These are phyloP conservation scores for Cryptoblepharus egeriae DNA, from an alignment of 2,797 vertebrate species.

Conservation along the genomic window DNA sequence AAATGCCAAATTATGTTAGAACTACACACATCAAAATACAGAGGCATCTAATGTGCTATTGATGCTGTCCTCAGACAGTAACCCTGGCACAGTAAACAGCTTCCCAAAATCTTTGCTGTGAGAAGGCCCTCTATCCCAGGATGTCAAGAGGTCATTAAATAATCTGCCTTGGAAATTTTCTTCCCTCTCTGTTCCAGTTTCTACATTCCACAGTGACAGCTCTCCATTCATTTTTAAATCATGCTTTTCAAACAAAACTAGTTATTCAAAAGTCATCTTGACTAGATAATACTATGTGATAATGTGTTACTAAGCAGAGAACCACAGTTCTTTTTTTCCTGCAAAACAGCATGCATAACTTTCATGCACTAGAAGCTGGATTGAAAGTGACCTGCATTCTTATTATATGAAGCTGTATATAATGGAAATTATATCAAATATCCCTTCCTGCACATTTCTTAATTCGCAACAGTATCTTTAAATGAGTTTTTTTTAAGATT, in stretches of 20 bases:
- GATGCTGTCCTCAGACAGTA: neutral
- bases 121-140: neutral
- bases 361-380: neutral
- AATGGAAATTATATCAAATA: neutral
- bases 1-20: neutral
- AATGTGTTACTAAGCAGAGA: neutral
- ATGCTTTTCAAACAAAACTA: slow-evolving; percentile 21
- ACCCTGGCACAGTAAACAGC: neutral
- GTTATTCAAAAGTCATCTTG: slow-evolving; percentile 13
- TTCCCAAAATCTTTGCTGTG: neutral
- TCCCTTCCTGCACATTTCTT: neutral
- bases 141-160: neutral
- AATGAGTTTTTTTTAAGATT: neutral
- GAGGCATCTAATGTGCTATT: neutral
- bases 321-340: slow-evolving; percentile 12
- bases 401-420: neutral
- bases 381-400: neutral
- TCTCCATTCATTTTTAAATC: slow-evolving; percentile 18
- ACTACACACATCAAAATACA: neutral
- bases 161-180: slow-evolving; percentile 5
- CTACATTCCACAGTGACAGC: neutral
- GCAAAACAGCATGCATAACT: neutral
- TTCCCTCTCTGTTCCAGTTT: neutral
- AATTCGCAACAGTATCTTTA: neutral
- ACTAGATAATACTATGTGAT: neutral